These are phyloP conservation scores for Montipora sp. DNA, from an alignment of 64 coral and sea anemone species.

Conservation along the genomic window DNA sequence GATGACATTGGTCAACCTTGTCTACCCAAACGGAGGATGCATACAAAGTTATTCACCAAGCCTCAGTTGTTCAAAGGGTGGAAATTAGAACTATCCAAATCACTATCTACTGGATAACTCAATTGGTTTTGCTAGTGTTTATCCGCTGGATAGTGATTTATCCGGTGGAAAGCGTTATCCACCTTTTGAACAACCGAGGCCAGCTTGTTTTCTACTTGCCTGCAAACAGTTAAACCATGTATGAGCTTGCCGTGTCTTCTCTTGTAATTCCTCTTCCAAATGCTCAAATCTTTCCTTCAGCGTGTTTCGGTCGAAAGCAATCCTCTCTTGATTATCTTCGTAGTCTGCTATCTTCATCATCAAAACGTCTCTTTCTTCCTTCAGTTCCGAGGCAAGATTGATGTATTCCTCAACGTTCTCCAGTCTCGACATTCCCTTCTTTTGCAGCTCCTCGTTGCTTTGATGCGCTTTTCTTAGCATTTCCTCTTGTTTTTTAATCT, in stretches of 20 bases:
- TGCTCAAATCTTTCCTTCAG: constrained; percentile 70
- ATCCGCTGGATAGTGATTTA: too few species aligned
- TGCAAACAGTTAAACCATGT: constrained; percentile 91
- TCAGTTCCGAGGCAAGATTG: constrained; percentile 56
- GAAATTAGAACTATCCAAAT: too few species aligned
- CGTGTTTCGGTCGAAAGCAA: constrained; percentile 78
- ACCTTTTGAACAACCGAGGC: too few species aligned
- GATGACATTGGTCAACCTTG: too few species aligned
- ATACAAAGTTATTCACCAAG: too few species aligned
- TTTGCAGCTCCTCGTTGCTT: constrained; percentile 83
- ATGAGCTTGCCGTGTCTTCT: constrained; percentile 83
- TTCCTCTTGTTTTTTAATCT: constrained; percentile 90
- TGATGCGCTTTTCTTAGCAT: constrained; percentile 74
- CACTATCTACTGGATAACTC: too few species aligned
- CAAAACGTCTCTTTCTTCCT: constrained; percentile 76
- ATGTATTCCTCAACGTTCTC: constrained; percentile 82
- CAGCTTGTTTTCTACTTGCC: constrained; percentile 30
- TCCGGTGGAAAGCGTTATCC: too few species aligned
- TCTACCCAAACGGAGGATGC: too few species aligned
- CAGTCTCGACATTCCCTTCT: constrained; percentile 67
- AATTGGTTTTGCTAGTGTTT: too few species aligned
- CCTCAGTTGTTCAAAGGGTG: too few species aligned
- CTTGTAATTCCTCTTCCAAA: constrained; percentile 86
- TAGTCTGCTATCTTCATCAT: constrained; percentile 70
- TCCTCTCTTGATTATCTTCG: constrained; percentile 80